phyloP scores from a whole-genome alignment of 2,888 invertebrate genomes.

The Apamea crenata region DNA sequence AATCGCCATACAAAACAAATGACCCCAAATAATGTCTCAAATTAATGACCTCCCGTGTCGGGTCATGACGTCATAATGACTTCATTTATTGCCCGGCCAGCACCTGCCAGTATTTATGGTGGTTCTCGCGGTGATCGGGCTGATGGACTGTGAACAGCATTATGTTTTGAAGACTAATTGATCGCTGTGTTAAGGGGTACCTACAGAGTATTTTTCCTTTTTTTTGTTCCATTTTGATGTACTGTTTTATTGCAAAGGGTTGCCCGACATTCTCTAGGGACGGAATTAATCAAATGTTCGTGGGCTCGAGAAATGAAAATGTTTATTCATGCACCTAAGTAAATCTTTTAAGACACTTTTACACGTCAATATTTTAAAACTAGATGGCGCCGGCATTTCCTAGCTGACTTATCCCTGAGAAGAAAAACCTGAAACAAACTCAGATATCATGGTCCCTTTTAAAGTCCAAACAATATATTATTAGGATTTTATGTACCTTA shows the following conservation, averaged over 20 bases:
- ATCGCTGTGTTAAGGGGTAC: neutral
- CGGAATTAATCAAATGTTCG: neutral
- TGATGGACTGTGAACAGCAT: conserved; percentile 18
- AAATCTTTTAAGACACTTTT: neutral
- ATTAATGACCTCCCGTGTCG: conserved; percentile 19
- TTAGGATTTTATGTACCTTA: too few relatives aligned
- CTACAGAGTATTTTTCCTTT: neutral
- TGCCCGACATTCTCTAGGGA: neutral
- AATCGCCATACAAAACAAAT: conserved; percentile 8
- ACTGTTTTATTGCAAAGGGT: neutral
- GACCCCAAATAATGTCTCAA: conserved; percentile 3
- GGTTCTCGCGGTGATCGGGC: conserved; percentile 26
- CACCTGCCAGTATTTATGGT: conserved; percentile 38
- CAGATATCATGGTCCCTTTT: too few relatives aligned
- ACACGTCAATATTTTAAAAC: neutral
- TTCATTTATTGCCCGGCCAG: conserved; percentile 26
- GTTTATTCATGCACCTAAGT: neutral
- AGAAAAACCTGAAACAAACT: too few relatives aligned
- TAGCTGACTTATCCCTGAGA: too few relatives aligned
- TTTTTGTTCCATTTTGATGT: neutral
- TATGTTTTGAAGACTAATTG: conserved; percentile 5
- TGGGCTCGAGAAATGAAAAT: neutral
- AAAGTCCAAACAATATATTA: too few relatives aligned
- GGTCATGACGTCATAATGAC: conserved; percentile 39
- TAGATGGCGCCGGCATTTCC: too few relatives aligned